Base-by-base conservation (phyloP, 2,113 vertebrate species). In the Penelope pileata region DNA sequence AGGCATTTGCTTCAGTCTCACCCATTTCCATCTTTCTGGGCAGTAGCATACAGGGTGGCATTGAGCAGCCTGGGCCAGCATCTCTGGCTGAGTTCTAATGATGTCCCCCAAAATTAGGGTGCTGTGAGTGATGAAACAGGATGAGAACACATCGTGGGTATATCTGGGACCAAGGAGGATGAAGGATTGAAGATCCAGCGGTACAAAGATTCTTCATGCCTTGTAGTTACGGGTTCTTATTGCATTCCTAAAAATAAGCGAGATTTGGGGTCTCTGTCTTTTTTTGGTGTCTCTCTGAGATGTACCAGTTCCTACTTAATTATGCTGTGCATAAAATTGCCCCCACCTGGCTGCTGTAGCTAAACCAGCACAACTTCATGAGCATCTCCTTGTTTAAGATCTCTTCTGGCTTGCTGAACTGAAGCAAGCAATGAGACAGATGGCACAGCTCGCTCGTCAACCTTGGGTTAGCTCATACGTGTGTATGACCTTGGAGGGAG, bases 401-500 rank as follows among this genome's bases (percentile, higher is more conserved):
- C 45, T 56, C 47, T 76, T 42, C 12, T 4, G 9, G 24, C 45
- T 64, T 66, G 43, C 43, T 60, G 67, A 76, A 29, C 18, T 29
- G 38, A 0, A 2, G 26, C 54, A 72, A 80, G 62, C 78, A 63
- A 13, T 6, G 13, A 19, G 69, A 16, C 14, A 7, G 19, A 21
- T 38, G 59, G n/a, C 9, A 9, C 48, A 50, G 58, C 21, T 80
- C 15, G 15, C 4, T 0, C 10, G 23, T 51, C 83, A 77, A 59
- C 78, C 47, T 77, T 0, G 0, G 50, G 54, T 67, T 45, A 59
- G 56, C 38, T 50, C 1, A 0, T 68, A 27, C 0, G 2, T 16
- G 51, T 68, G 73, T 51, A 45, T 83, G 63, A 38, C 40, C 58
- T 83, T 22, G 40, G 2, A 81, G 70, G 75, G 32, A 16, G 40